Evolutionary conservation across 2,888 invertebrate genomes (phyloP).

Genomic region (Melolontha melolontha): DNA sequence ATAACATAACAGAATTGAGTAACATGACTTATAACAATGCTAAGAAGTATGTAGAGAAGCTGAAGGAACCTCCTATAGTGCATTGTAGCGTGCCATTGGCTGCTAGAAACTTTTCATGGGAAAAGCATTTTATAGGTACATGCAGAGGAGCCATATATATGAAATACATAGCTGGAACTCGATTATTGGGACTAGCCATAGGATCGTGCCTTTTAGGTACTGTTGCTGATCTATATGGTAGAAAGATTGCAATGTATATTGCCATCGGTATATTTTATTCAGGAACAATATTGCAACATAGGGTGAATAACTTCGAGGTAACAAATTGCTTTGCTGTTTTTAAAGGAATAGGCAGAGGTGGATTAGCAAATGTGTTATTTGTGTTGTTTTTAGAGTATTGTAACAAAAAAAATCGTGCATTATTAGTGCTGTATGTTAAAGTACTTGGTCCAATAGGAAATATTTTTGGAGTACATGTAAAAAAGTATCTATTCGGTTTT

Average conservation of each 20-base stretch:
- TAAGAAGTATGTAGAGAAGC: background rate
- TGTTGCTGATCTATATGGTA: constrained; percentile 21
- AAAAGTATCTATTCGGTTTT: constrained; percentile 3
- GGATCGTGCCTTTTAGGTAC: constrained; percentile 9
- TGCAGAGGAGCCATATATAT: constrained; percentile 13
- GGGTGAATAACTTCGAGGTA: background rate
- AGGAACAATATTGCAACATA: background rate
- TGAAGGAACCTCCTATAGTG: constrained; percentile 1
- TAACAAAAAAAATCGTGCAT: constrained; percentile 1
- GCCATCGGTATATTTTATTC: background rate
- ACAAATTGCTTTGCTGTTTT: background rate
- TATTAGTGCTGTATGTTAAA: constrained; percentile 6
- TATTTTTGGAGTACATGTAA: background rate
- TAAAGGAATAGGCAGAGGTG: constrained; percentile 14
- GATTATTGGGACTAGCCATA: background rate
- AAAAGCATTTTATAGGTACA: constrained; percentile 12
- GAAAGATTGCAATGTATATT: constrained; percentile 5
- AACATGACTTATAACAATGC: constrained; percentile 1
- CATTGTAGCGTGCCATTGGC: background rate
- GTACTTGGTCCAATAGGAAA: background rate
- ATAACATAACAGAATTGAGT: constrained; percentile 4
- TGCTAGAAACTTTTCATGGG: background rate
- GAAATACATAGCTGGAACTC: background rate
- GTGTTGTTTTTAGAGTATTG: constrained; percentile 11
- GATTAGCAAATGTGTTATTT: background rate